phyloP scores from a whole-genome alignment of 2,888 invertebrate genomes.

The Synergus japonicus region DNA sequence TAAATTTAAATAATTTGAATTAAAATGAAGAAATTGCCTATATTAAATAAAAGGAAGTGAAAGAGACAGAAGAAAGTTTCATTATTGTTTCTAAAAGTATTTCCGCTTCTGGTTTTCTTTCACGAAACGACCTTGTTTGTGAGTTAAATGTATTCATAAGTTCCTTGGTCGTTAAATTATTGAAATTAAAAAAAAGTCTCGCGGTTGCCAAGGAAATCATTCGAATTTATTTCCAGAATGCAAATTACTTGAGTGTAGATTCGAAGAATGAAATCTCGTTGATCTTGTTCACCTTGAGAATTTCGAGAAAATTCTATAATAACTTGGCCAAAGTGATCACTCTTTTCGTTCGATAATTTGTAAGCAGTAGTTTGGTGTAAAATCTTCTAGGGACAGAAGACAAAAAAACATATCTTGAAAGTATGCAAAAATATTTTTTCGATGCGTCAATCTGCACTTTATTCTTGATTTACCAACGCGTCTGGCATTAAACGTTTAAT shows the following conservation, averaged over 20 bases:
- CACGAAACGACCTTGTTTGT: neutral
- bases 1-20: no score
- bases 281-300: neutral
- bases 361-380: neutral
- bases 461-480: neutral
- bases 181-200: neutral
- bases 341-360: neutral
- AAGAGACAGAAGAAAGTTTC: neutral
- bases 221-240: neutral
- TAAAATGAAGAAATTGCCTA: neutral
- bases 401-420: neutral
- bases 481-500: neutral
- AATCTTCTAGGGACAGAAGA: neutral
- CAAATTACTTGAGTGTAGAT: neutral
- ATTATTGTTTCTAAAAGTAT: neutral
- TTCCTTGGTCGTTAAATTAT: neutral
- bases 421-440: neutral
- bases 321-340: neutral
- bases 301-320: neutral
- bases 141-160: neutral
- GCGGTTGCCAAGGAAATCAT: neutral
- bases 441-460: neutral
- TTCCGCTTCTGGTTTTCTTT: constrained; percentile 16
- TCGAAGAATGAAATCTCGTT: neutral
- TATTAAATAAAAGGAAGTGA: neutral